Base-by-base conservation (phyloP, 2,888 invertebrate species). In the Zonitis immaculata region DNA sequence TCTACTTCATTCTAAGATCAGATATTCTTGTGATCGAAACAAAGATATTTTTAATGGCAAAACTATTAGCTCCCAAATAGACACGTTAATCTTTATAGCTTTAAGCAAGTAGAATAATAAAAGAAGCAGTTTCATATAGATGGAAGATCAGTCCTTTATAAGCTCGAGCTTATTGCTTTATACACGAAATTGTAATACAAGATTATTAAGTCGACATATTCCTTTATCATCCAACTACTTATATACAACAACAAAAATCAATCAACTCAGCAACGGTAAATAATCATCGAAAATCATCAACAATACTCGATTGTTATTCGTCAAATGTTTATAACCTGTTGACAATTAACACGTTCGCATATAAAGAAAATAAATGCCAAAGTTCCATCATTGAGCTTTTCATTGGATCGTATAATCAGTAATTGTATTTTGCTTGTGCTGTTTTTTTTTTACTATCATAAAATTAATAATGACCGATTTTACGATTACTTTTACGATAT, bases 401-500 rank as follows among this genome's bases (percentile, higher is more conserved):
- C 18, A n/a, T 39, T 18, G 20, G 39, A 39, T 39, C 39, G 39
- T 39, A 39, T 39, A 39, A 39, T 39, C 39, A 9, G 39, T 39
- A 39, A 39, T 39, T 39, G 39, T 39, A 16, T 20, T 39, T 20
- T 20, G 11, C 16, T 5, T 5, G 18, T 39, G 5, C 7, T 32
- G 16, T 35, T 47, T 48, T 35, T 26, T 42, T 20, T 32, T 11
- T 32, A 25, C 42, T 42, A 7, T 32, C 48, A 18, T 47, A 47
- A 47, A 47, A 47, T 47, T 47, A 47, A 47, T 47, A 47, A 47
- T 39, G 48, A 27, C 48, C 48, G 28, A 48, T 48, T 48, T 48
- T 42, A 48, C 48, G 48, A 48, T 42, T 25, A 26, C 16, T 48
- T 48, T 42, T 42, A 35, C 48, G 48, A 27, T 26, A 14, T 25